Percentiles rank a stretch among this genome's conserved stretches.
phyloP scores from a whole-genome alignment of 2,888 invertebrate species.

The Xylocampa areola region DNA sequence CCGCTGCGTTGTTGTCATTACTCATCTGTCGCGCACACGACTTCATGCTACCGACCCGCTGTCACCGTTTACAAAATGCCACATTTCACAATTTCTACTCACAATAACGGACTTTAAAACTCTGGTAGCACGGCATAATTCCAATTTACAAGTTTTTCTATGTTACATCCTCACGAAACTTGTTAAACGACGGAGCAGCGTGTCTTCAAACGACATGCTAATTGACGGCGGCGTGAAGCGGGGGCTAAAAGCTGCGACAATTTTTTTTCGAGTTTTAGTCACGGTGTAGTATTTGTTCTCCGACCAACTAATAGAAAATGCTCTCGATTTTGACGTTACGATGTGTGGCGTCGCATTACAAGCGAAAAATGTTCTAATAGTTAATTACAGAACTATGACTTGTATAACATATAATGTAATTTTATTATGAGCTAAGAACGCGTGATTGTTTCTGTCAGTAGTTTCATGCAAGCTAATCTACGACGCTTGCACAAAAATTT shows the following conservation, averaged over 20 bases:
- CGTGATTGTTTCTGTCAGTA: slow-evolving; percentile 14
- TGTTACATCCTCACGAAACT: slow-evolving; percentile 67
- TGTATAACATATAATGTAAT: slow-evolving; percentile 36
- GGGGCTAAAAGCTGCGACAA: slow-evolving; percentile 71
- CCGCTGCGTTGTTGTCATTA: slow-evolving; percentile 87
- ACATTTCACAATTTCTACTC: slow-evolving; percentile 65
- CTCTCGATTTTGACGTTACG: slow-evolving; percentile 41
- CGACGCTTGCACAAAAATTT: too few relatives aligned
- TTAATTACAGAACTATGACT: slow-evolving; percentile 33
- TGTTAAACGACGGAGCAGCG: slow-evolving; percentile 72
- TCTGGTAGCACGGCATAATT: slow-evolving; percentile 63
- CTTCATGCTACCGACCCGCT: slow-evolving; percentile 76
- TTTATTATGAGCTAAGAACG: slow-evolving; percentile 39
- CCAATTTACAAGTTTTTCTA: slow-evolving; percentile 45
- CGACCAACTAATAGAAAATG: slow-evolving; percentile 49
- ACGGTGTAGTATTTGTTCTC: slow-evolving; percentile 60
- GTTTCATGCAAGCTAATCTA: background rate
- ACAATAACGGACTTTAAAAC: slow-evolving; percentile 75
- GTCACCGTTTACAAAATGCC: slow-evolving; percentile 73
- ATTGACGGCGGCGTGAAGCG: slow-evolving; percentile 84
- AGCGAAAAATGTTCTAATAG: slow-evolving; percentile 23
- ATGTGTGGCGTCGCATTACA: slow-evolving; percentile 47
- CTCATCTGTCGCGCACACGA: slow-evolving; percentile 87
- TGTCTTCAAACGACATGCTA: slow-evolving; percentile 88
- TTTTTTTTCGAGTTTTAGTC: slow-evolving; percentile 71